phyloP scores from a whole-genome alignment of 2,888 invertebrate genomes.

The Baronia brevicornis region DNA sequence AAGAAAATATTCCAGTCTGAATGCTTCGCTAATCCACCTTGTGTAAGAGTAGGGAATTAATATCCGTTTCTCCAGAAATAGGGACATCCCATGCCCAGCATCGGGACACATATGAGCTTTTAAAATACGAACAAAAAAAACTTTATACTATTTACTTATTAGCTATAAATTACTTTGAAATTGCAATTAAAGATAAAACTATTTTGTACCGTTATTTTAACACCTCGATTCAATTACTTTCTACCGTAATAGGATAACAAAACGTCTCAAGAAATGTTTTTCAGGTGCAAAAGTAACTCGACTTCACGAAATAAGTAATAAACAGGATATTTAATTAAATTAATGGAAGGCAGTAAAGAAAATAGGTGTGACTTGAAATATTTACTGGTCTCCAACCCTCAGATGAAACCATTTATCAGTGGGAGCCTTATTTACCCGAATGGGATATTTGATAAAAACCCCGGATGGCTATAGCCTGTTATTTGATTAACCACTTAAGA shows the following conservation, averaged over 20 bases:
- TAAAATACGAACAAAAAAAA: too few relatives aligned
- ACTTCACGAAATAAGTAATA: slow-evolving; percentile 20
- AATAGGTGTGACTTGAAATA: slow-evolving; percentile 24
- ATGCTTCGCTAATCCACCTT: too few relatives aligned
- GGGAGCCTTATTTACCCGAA: slow-evolving; percentile 39
- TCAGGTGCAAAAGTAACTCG: slow-evolving; percentile 16
- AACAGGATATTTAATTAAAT: slow-evolving; percentile 30
- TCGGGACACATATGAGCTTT: too few relatives aligned
- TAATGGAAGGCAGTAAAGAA: slow-evolving; percentile 34
- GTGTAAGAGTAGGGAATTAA: too few relatives aligned
- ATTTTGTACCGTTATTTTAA: slow-evolving; percentile 7
- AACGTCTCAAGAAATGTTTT: slow-evolving; percentile 2
- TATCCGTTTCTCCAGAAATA: too few relatives aligned
- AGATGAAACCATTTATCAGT: slow-evolving; percentile 52
- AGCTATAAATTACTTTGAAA: too few relatives aligned
- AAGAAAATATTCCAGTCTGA: too few relatives aligned
- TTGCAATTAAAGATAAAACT: too few relatives aligned
- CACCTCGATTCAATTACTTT: slow-evolving; percentile 1
- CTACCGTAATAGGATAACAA: slow-evolving; percentile 3
- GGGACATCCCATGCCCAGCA: too few relatives aligned
- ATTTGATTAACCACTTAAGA: too few relatives aligned
- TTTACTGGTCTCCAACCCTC: slow-evolving; percentile 28
- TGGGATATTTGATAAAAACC: slow-evolving; percentile 49
- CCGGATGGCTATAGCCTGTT: slow-evolving; percentile 20
- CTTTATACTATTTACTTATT: too few relatives aligned